Evolutionary conservation across 2,113 vertebrate genomes (phyloP), one percentile per base, ranked within the genome.

Genomic region (Campylomormyrus tamandua): DNA sequence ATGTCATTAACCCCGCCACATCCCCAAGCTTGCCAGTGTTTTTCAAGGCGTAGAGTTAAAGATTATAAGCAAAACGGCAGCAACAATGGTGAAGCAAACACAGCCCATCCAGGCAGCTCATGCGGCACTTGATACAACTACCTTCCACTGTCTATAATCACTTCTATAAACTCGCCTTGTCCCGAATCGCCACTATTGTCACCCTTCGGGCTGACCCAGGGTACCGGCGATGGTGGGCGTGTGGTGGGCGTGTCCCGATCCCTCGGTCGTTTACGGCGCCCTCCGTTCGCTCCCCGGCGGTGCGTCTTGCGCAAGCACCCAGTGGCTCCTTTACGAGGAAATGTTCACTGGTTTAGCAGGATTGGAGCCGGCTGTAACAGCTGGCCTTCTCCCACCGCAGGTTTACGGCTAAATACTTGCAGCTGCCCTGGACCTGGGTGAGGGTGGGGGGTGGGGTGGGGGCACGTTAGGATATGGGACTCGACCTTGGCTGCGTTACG

Each of bases 361-460:
- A 42, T 24, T 9, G 84, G 49, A n/a, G 2, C 62, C 46, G 27
- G n/a, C 39, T 87, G 62, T 77, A 53, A 87, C 86, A 74, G 48
- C 45, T 90, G 58, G 66, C 58, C 85, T 15, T 39, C 48, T 58
- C 58, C 27, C 58, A 77, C 85, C 48, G 27, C 84, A 77, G 27
- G 35, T 88, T 89, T 92, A 87, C 31, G 13, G 50, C 48, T 53
- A 87, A 87, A 53, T 88, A 92, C 90, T 90, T 90, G 92, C 91
- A 85, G 92, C 83, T 90, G 93, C 92, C 91, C 92, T 88, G 42
- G 45, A 35, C 87, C 13, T 19, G 19, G n/a, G 45, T 31, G 31
- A 83, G 11, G 74, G 39, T 17, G 74, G 31, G 46, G 42, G 42
- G 19, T 31, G 46, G 19, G 42, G 35, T 31, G 2, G 39, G 42